Conservation (phyloP, 2,888 invertebrate species). For the Noctua fimbriata region DNA sequence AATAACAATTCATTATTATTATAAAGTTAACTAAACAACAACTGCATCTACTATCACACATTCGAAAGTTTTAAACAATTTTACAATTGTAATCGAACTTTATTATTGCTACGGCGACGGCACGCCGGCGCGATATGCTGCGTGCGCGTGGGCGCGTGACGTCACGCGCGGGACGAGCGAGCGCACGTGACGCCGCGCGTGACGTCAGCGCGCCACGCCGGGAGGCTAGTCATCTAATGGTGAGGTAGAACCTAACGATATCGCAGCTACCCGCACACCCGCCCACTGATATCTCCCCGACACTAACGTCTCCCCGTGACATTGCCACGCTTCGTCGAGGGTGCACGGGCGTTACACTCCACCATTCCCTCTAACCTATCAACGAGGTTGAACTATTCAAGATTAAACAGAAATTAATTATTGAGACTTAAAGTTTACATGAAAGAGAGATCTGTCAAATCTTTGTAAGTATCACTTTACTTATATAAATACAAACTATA, state of each 20-base stretch:
- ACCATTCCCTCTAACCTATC: constrained; percentile 65
- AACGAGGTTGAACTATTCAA: constrained; percentile 66
- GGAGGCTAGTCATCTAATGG: constrained; percentile 68
- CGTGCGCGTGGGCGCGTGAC: constrained; percentile 62
- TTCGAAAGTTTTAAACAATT: constrained; percentile 91
- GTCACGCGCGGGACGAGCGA: constrained; percentile 28
- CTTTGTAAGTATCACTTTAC: constrained; percentile 65
- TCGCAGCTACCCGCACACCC: constrained; percentile 65
- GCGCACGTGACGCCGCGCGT: constrained; percentile 30
- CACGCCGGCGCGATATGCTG: constrained; percentile 81
- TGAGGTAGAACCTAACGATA: constrained; percentile 74
- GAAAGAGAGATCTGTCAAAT: constrained; percentile 61
- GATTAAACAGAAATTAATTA: constrained; percentile 63
- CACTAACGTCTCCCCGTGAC: constrained; percentile 34
- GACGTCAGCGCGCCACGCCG: constrained; percentile 30
- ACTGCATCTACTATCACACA: constrained; percentile 91
- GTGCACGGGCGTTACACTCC: constrained; percentile 55
- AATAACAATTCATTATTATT: constrained; percentile 89
- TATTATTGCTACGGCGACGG: constrained; percentile 89
- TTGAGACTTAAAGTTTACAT: constrained; percentile 61
- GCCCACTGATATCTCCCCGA: constrained; percentile 66
- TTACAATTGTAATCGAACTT: constrained; percentile 89
- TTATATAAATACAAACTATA: constrained; percentile 63
- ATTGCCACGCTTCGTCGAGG: constrained; percentile 44
- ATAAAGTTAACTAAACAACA: constrained; percentile 90